Conservation (phyloP, 1,140 invertebrate genomes). For the Polypedilum vanderplanki region DNA sequence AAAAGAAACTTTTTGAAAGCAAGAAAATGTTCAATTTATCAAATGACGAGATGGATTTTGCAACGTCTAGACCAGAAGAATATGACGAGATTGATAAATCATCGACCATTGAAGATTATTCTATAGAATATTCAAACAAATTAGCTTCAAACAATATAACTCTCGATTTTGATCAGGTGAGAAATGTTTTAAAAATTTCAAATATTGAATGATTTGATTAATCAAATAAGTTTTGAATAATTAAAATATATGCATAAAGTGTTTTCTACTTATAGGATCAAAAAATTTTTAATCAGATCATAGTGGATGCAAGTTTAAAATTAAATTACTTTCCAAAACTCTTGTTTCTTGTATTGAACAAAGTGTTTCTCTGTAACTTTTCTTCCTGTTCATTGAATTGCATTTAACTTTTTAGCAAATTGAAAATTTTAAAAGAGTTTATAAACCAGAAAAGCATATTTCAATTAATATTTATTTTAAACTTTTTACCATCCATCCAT, state of each 20-base stretch:
- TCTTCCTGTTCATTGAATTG: too few relatives aligned
- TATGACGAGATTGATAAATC: neutral
- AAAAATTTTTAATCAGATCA: too few relatives aligned
- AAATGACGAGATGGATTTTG: slow-evolving; percentile 4
- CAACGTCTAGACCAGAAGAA: neutral
- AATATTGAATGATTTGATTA: neutral
- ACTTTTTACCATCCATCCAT: neutral
- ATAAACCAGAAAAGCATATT: too few relatives aligned
- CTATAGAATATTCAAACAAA: neutral
- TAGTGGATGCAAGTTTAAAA: too few relatives aligned
- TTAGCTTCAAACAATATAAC: neutral
- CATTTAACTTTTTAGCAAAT: too few relatives aligned
- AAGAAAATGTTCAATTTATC: slow-evolving; percentile 1
- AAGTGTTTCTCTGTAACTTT: too few relatives aligned
- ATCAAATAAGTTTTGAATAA: too few relatives aligned
- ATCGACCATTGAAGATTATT: neutral
- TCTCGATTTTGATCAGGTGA: neutral
- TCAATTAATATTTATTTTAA: too few relatives aligned
- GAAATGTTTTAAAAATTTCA: neutral
- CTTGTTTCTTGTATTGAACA: too few relatives aligned
- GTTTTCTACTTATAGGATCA: too few relatives aligned
- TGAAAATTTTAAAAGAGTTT: neutral
- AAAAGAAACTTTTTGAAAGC: neutral
- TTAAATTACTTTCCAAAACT: too few relatives aligned
- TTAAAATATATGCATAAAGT: too few relatives aligned